Conservation (phyloP, 2,113 vertebrate species). For the Phrynosoma platyrhinos region DNA sequence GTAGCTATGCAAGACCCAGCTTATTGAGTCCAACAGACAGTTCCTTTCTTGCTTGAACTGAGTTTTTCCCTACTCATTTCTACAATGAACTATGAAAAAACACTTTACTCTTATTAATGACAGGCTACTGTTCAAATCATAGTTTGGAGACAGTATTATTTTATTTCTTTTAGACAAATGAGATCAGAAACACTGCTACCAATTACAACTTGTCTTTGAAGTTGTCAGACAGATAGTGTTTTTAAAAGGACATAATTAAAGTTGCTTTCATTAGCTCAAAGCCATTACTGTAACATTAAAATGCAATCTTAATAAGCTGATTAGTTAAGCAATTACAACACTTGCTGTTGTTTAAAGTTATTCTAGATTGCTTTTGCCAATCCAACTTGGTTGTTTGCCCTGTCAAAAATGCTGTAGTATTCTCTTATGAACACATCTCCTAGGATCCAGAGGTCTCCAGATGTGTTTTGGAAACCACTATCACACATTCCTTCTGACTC, state of each 20-base stretch:
- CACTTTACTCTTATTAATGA: not conserved
- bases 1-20: too few relatives aligned
- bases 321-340: not conserved
- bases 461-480: slow-evolving; percentile 69
- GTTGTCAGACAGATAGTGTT: not conserved
- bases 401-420: slow-evolving; percentile 79
- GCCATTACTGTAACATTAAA: not conserved
- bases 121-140: not conserved
- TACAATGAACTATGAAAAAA: not conserved
- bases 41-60: not conserved
- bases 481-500: slow-evolving; percentile 13
- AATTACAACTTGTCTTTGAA: not conserved
- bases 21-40: not conserved
- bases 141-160: not conserved
- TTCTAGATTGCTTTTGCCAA: slow-evolving; percentile 71
- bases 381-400: slow-evolving; percentile 70
- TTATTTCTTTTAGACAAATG: not conserved
- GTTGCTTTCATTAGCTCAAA: not conserved
- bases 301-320: not conserved
- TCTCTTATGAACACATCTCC: slow-evolving; percentile 76
- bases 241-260: not conserved
- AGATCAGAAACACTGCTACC: not conserved
- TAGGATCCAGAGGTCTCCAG: slow-evolving; percentile 71
- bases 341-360: not conserved
- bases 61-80: not conserved